Evolutionary conservation across 2,113 vertebrate species (phyloP), one percentile per base, ranked within the genome.

Genomic region (Callorhinus ursinus): DNA sequence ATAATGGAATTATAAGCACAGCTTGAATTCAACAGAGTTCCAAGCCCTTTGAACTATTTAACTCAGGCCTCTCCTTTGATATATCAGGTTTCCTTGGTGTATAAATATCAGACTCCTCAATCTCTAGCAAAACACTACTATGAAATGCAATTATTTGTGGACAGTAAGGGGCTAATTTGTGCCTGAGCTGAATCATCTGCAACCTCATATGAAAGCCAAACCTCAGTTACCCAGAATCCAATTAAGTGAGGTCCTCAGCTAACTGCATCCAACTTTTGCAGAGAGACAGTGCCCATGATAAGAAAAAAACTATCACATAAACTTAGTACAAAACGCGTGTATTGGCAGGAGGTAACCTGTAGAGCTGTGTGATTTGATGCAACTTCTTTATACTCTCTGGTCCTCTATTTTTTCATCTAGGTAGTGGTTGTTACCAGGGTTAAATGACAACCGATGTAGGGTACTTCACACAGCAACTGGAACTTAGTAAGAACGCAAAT

Each of bases 151-250:
- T 90, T 96, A 97, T 96, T 96, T 86, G 51, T 69, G 13, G 82
- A 95, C 86, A 95, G 53, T 92, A 84, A 94, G 39, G 14, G 33
- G 39, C 61, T 84, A 93, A 91, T 83, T 82, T 83, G 26, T 93
- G 26, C 81, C 59, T 74, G 63, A 97, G 46, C 42, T 53, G 74
- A 95, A 46, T 94, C 80, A 98, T 81, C 67, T 93, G 39, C 82
- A 93, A n/a, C 19, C 72, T 57, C n/a, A 5, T 94, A n/a, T 74
- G 76, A 93, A 79, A 95, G 61, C 57, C 57, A 93, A 93, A 51
- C 22, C 39, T 94, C 92, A 97, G 76, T 97, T 80, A 97, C 93
- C 57, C 49, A 92, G 80, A 93, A 93, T 74, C 59, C 26, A 91
- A 42, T 90, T 77, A 92, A 96, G 33, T 84, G 28, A 46, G 94